These are phyloP conservation scores for Epinephelus cyanopodus DNA, from an alignment of 2,113 vertebrate species.

Conservation along the genomic window DNA sequence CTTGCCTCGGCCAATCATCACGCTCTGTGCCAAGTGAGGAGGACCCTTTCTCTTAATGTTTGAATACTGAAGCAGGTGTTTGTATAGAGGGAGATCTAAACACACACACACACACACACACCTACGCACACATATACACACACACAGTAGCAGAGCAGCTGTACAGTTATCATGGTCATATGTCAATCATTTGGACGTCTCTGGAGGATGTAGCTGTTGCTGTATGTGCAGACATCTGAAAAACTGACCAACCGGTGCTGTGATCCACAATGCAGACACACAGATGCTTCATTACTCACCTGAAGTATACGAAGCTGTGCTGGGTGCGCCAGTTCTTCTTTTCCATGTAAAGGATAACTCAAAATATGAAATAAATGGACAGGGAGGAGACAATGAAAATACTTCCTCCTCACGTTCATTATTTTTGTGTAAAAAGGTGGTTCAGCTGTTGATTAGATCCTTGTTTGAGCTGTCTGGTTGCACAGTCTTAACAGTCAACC, in stretches of 20 bases:
- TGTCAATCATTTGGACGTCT: slow-evolving; percentile 35
- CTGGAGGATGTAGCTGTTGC: slow-evolving; percentile 44
- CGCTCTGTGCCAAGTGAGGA: slow-evolving; percentile 8
- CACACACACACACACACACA: slow-evolving; percentile 29
- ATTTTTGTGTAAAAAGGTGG: background rate
- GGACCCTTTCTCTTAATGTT: slow-evolving; percentile 24
- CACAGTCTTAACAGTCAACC: too few species aligned
- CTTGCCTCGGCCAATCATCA: slow-evolving; percentile 32
- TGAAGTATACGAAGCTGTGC: background rate
- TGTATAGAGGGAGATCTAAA: slow-evolving; percentile 26
- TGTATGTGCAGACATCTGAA: slow-evolving; percentile 27
- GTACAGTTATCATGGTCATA: slow-evolving; percentile 41
- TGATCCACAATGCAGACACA: background rate
- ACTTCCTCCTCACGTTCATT: background rate
- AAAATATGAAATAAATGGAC: too few species aligned
- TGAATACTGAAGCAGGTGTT: slow-evolving; percentile 50
- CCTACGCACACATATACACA: slow-evolving; percentile 37
- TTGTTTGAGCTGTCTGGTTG: background rate
- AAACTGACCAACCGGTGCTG: slow-evolving; percentile 20
- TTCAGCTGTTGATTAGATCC: background rate
- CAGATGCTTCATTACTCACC: background rate
- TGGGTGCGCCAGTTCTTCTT: background rate
- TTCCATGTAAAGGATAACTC: too few species aligned
- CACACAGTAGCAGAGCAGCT: slow-evolving; percentile 58
- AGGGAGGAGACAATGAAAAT: too few species aligned